A percentile compares a stretch with the other conserved stretches of the same genome.
phyloP scores from a whole-genome alignment of 1,140 invertebrate species.

The Rhizoglyphus robini region DNA sequence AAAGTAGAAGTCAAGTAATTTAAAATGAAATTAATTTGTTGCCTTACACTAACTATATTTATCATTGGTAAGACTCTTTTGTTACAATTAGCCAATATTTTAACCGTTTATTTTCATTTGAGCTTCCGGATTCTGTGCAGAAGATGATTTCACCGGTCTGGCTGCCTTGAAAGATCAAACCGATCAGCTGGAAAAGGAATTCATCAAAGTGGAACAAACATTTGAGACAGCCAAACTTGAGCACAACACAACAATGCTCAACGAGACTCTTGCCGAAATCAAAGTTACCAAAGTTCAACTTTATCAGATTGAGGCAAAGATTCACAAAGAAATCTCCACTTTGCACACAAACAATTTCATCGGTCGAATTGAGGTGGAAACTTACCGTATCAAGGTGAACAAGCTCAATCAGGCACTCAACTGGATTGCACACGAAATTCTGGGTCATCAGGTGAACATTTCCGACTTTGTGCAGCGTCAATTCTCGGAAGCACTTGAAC shows the following conservation, averaged over 20 bases:
- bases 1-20: too few species aligned
- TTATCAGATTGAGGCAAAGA: not conserved
- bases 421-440: not conserved
- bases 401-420: not conserved
- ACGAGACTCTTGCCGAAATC: not conserved
- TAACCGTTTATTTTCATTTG: too few species aligned
- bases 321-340: not conserved
- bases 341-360: not conserved
- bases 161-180: not conserved
- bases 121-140: too few species aligned
- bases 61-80: too few species aligned
- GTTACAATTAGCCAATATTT: too few species aligned
- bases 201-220: not conserved
- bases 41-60: too few species aligned
- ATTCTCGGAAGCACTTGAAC: not conserved
- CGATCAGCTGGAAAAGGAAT: not conserved
- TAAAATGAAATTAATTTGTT: too few species aligned
- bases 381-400: not conserved
- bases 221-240: not conserved
- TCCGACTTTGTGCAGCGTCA: not conserved
- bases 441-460: not conserved
- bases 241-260: not conserved
- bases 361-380: not conserved
- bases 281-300: not conserved
- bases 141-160: not conserved